Percentiles rank a stretch among this genome's conserved stretches.
Evolutionary conservation across 2,888 invertebrate genomes (phyloP).

Genomic region (Euphydryas editha): DNA sequence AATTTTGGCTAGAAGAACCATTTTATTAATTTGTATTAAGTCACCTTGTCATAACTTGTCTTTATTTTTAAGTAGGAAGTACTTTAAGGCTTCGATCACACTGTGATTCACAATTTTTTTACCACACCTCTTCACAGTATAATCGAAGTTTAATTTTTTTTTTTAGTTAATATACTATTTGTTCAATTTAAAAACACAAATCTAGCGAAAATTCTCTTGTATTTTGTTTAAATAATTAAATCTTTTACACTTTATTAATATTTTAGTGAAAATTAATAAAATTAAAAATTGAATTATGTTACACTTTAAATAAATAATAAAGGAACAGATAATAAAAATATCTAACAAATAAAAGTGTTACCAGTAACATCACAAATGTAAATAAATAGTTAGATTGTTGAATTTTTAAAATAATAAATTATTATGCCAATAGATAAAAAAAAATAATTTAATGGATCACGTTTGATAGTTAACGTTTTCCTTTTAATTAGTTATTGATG

Average conservation of each 20-base stretch:
- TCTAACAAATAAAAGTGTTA: slow-evolving; percentile 52
- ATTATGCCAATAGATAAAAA: slow-evolving; percentile 29
- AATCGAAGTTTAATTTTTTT: slow-evolving; percentile 1
- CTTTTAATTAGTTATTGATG: background rate
- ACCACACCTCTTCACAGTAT: background rate
- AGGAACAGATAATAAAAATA: slow-evolving; percentile 12
- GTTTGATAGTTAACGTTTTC: background rate
- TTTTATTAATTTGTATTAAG: slow-evolving; percentile 4
- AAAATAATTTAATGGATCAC: background rate
- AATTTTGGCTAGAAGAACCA: background rate
- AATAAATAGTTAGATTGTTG: slow-evolving; percentile 71
- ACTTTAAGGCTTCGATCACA: slow-evolving; percentile 10
- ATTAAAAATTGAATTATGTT: slow-evolving; percentile 8
- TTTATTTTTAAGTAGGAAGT: slow-evolving; percentile 13
- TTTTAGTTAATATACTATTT: background rate
- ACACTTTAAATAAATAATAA: slow-evolving; percentile 3
- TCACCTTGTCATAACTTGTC: slow-evolving; percentile 22
- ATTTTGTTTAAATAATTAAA: slow-evolving; percentile 1
- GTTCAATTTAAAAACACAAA: slow-evolving; percentile 9
- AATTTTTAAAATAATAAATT: slow-evolving; percentile 56
- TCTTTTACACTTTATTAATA: slow-evolving; percentile 8
- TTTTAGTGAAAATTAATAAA: slow-evolving; percentile 25
- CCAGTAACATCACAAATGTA: slow-evolving; percentile 73
- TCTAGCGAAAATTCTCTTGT: slow-evolving; percentile 6
- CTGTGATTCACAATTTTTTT: slow-evolving; percentile 5